These are phyloP conservation scores for Aproaerema taeniolella DNA, from an alignment of 2,888 invertebrate species.

Conservation along the genomic window DNA sequence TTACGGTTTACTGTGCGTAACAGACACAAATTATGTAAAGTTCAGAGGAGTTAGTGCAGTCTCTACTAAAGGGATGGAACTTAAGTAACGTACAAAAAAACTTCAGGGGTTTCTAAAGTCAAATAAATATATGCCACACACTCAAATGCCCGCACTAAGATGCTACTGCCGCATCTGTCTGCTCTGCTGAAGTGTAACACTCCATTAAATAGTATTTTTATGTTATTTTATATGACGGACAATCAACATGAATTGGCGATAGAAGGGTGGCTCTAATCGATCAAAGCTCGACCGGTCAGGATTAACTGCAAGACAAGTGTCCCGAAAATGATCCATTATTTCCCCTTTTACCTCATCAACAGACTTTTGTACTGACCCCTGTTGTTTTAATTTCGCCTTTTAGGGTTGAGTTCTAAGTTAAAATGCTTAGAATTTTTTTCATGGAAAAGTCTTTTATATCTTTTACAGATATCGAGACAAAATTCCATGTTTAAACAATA, in stretches of 20 bases:
- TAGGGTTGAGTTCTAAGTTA: constrained; percentile 47
- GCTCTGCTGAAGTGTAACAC: too few species aligned
- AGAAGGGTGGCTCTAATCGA: constrained; percentile 44
- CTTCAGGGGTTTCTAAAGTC: too few species aligned
- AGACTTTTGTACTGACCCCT: constrained; percentile 61
- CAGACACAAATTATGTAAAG: background rate
- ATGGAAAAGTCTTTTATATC: background rate
- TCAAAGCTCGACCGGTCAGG: constrained; percentile 45
- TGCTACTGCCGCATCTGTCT: too few species aligned
- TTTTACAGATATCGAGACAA: too few species aligned
- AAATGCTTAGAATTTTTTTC: background rate
- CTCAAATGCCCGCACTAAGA: too few species aligned
- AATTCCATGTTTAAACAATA: background rate
- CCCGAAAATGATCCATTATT: constrained; percentile 73
- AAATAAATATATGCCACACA: too few species aligned
- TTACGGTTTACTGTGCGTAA: constrained; percentile 24
- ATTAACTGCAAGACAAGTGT: constrained; percentile 66
- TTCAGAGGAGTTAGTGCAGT: too few species aligned
- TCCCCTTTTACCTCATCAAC: constrained; percentile 73
- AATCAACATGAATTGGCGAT: constrained; percentile 17
- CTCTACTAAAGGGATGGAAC: too few species aligned
- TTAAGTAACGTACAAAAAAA: too few species aligned
- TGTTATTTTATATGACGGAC: too few species aligned
- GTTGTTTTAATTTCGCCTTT: constrained; percentile 67
- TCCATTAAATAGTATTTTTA: too few species aligned